Base-by-base conservation (phyloP, 2,888 invertebrate species). In the Philereme vetulata region DNA sequence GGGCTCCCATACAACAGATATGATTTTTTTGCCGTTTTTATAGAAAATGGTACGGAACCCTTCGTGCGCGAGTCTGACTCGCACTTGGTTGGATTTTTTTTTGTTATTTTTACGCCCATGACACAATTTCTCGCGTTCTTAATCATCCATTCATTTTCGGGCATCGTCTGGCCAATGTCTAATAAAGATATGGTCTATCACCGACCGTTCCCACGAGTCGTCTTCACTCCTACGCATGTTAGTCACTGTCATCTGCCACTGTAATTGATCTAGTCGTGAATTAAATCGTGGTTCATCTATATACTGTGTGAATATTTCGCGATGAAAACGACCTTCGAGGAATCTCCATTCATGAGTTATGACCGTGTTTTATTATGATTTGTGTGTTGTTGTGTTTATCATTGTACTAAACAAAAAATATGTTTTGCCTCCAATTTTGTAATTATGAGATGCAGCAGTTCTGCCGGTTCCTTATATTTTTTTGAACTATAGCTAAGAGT, bases 201-300 rank as follows among this genome's bases (percentile, higher is more conserved):
- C 40, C 32, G 4, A 51, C 76, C 74, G 78, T 88, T 90, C 89
- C 86, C 89, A 90, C 89, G 88, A 75, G 71, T 35, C 44, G 44
- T 5, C 6, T 9, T 78, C 55, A 80, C 85, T 81, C 87, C 90
- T 83, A 87, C 90, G 88, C 87, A 74, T 74, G 77, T 90, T 89
- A 90, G 84, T 90, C 90, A 66, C 61, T 61, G 89, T 90, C 91
- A 90, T 90, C 85, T 88, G 88, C 81, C 78, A 75, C 76, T 80
- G 82, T 90, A 91, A 91, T 91, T 91, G 90, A 88, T 87, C 86
- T 86, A 85, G 81, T 83, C 78, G 78, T 84, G 82, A 88, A 91
- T 91, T 89, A 88, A 90, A 90, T 90, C 88, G 88, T 86, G 74
- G 83, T 74, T 82, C 78, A 72, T 81, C 82, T 80, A 76, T 75